Evolutionary conservation across 2,888 invertebrate genomes (phyloP).

Genomic region (Andrena marginata): DNA sequence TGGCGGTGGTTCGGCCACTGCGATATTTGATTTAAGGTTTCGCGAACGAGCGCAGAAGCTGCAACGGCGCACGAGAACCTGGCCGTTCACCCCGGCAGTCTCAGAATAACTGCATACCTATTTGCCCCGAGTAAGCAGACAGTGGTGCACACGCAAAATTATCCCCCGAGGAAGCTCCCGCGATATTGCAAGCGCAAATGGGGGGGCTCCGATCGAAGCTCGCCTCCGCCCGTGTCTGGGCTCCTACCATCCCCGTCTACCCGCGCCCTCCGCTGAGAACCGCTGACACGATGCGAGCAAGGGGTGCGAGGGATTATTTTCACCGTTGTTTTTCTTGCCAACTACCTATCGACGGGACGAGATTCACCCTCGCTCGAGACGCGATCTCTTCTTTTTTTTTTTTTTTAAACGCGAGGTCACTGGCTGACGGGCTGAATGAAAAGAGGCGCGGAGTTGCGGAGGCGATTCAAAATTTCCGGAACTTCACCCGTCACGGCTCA

Average conservation of each 20-base stretch:
- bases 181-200: constrained; percentile 35
- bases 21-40: constrained; percentile 72
- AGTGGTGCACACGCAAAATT: constrained; percentile 72
- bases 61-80: constrained; percentile 68
- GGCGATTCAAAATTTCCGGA: neutral
- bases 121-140: constrained; percentile 77
- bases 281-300: constrained; percentile 5
- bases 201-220: constrained; percentile 12
- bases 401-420: neutral
- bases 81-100: constrained; percentile 82
- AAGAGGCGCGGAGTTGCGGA: too few species aligned
- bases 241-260: neutral
- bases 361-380: neutral
- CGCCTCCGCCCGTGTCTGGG: neutral
- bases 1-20: constrained; percentile 12
- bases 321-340: constrained; percentile 41
- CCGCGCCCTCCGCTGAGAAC: constrained; percentile 13
- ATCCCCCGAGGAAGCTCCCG: constrained; percentile 53
- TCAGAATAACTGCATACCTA: constrained; percentile 82
- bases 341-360: constrained; percentile 13
- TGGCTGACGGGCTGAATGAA: neutral
- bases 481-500: neutral
- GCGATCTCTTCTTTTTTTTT: neutral
- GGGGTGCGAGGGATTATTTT: constrained; percentile 40
- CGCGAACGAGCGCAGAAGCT: constrained; percentile 56